Evolutionary conservation across 2,113 vertebrate species (phyloP).

Genomic region (Gobiocypris rarus): DNA sequence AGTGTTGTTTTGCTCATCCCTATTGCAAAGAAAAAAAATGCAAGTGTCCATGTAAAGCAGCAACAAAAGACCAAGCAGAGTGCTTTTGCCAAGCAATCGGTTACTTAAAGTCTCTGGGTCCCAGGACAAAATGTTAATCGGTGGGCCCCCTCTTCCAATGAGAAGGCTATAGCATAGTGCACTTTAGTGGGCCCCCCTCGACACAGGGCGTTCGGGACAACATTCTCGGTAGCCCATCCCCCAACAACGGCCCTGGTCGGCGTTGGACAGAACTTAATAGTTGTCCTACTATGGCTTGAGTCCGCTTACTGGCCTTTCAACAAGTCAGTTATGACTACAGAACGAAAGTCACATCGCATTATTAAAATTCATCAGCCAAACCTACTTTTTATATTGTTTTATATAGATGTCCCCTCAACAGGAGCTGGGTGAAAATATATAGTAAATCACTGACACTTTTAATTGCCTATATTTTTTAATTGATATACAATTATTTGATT

Average conservation of each 20-base stretch:
- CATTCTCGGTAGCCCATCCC: constrained; percentile 15
- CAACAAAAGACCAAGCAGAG: constrained; percentile 15
- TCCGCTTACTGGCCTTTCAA: not conserved
- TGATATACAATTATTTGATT: not conserved
- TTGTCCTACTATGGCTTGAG: not conserved
- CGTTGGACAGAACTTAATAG: not conserved
- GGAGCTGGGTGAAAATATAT: not conserved
- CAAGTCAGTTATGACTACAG: not conserved
- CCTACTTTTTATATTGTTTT: not conserved
- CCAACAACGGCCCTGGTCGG: not conserved
- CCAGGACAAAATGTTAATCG: constrained; percentile 26
- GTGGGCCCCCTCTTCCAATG: constrained; percentile 17
- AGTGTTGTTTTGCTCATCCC: not conserved
- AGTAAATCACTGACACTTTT: not conserved
- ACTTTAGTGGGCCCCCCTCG: constrained; percentile 28
- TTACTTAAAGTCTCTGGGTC: constrained; percentile 10
- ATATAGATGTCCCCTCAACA: not conserved
- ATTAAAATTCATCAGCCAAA: not conserved
- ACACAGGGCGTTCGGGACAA: not conserved
- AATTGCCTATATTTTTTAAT: not conserved
- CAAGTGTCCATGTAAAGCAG: constrained; percentile 4
- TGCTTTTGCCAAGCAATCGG: not conserved
- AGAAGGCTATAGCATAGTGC: constrained; percentile 23
- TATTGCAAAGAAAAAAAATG: not conserved
- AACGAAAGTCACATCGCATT: not conserved